Evolutionary conservation across 2,797 vertebrate species (phyloP), one percentile per base, ranked within the genome.

Genomic region (Neosilurus hyrtlii): DNA sequence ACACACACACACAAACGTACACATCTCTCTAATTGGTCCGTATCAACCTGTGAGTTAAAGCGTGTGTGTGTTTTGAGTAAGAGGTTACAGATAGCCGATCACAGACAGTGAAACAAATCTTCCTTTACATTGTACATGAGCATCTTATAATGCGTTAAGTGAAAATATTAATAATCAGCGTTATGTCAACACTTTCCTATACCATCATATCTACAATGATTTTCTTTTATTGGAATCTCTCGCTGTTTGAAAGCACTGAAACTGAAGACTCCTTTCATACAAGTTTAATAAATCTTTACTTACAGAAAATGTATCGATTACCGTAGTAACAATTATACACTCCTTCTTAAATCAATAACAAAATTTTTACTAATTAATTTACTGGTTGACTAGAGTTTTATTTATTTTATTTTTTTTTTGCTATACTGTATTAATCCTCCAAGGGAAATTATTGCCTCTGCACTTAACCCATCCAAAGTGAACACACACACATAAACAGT

Each of bases 11-110:
- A n/a, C n/a, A n/a, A n/a, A n/a, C n/a, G n/a, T n/a, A 89, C 83
- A 82, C 86, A 67, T 81, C 78, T 16, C 79, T 68, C 86, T 89
- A 90, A 90, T 89, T 89, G 88, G 83, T 71, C 81, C 73, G 74
- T 82, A 88, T 86, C 83, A 87, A 73, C 26, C 24, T 66, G 67
- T 59, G 56, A 79, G 49, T 83, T 74, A n/a, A 30, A 51, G 61
- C 77, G 75, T 76, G 84, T 68, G 66, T 35, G 43, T 7, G 9
- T 11, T 3, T 10, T 74, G 35, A 74, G n/a, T 51, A 10, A 24
- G 49, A 9, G 51, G 35, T 26, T 3, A 16, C 2, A 43, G 49
- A 43, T n/a, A n/a, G n/a, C n/a, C 2, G 26, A 56, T 74, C 35
- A 16, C 54, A 57, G 54, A 24, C n/a, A n/a, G 22, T 22, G 9